phyloP scores from a whole-genome alignment of 2,888 invertebrate species.

The Cyclophora punctaria region DNA sequence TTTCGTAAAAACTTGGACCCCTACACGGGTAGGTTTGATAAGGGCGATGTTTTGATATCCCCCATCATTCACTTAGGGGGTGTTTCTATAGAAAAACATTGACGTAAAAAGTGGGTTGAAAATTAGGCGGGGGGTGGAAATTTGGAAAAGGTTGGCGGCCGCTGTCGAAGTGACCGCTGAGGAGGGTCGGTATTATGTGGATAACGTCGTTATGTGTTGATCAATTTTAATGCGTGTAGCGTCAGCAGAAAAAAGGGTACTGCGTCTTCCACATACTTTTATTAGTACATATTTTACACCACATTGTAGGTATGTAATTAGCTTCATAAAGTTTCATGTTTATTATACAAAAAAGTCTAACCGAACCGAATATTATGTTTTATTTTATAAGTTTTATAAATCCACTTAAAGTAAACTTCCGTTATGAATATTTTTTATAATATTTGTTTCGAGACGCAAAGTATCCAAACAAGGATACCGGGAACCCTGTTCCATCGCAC shows the following conservation, averaged over 20 bases:
- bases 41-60: constrained; percentile 71
- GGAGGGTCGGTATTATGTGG: constrained; percentile 70
- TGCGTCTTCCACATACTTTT: constrained; percentile 1
- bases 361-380: too few relatives aligned
- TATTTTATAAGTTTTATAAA: too few relatives aligned
- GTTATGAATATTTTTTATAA: too few relatives aligned
- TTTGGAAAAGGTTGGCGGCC: constrained; percentile 58
- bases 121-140: constrained; percentile 46
- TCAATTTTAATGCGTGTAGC: constrained; percentile 68
- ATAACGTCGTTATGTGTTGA: constrained; percentile 74
- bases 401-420: too few relatives aligned
- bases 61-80: constrained; percentile 65
- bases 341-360: too few relatives aligned
- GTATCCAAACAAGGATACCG: too few relatives aligned
- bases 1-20: constrained; percentile 61
- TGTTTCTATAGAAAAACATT: constrained; percentile 72
- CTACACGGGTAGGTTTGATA: constrained; percentile 44
- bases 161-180: constrained; percentile 75
- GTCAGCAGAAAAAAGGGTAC: constrained; percentile 21
- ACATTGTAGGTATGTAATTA: too few relatives aligned
- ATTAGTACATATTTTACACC: too few relatives aligned
- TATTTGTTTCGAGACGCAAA: too few relatives aligned
- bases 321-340: too few relatives aligned
- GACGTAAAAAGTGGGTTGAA: constrained; percentile 72
- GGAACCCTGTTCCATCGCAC: too few relatives aligned